phyloP scores from a whole-genome alignment of 2,797 vertebrate genomes.

The Kryptolebias ocellatus region DNA sequence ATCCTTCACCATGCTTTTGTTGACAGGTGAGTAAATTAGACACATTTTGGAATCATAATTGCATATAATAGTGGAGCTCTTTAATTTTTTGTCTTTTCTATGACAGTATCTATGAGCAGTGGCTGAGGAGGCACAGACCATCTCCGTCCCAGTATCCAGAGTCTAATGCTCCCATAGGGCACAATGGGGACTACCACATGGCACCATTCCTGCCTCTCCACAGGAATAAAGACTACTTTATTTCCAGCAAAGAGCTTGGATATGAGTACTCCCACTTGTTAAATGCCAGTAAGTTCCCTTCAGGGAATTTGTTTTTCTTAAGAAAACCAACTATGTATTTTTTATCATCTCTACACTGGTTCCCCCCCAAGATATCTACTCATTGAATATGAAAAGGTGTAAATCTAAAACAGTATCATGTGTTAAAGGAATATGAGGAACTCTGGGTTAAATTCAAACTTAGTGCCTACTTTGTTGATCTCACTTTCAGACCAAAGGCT shows the following conservation, averaged over 20 bases:
- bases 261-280: slow-evolving; percentile 92
- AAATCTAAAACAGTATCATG: no score
- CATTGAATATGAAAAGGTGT: neutral
- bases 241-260: slow-evolving; percentile 89
- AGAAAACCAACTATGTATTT: neutral
- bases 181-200: slow-evolving; percentile 92
- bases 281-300: slow-evolving; percentile 82
- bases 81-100: neutral
- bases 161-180: slow-evolving; percentile 91
- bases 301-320: neutral
- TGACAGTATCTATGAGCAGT: slow-evolving; percentile 90
- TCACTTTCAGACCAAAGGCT: slow-evolving; percentile 68
- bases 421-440: neutral
- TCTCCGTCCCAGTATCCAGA: slow-evolving; percentile 86
- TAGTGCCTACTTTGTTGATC: neutral
- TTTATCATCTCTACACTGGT: neutral
- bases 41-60: neutral
- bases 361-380: no score
- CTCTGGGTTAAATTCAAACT: neutral
- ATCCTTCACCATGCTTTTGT: slow-evolving; percentile 92
- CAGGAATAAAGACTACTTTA: slow-evolving; percentile 90
- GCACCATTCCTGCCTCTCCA: slow-evolving; percentile 92
- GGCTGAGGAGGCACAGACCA: slow-evolving; percentile 90
- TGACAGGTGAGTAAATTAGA: slow-evolving; percentile 85
- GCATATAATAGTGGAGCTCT: neutral